A percentile compares a stretch with the other conserved stretches of the same genome.
phyloP scores from a whole-genome alignment of 2,797 vertebrate species.

The Ctenopoma kingsleyae region DNA sequence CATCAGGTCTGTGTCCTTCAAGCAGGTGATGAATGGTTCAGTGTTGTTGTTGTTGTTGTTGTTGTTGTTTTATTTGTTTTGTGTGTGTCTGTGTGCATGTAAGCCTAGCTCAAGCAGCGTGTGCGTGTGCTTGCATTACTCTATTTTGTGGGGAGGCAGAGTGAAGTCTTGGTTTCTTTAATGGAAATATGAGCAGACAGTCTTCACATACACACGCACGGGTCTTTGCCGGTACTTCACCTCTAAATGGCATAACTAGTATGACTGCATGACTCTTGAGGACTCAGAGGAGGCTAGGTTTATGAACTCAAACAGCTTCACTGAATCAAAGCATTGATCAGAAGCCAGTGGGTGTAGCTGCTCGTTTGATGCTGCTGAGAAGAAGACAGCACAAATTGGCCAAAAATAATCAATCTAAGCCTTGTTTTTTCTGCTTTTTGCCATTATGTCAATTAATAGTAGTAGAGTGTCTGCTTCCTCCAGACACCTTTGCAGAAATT shows the following conservation, averaged over 20 bases:
- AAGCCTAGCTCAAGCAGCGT: conserved; percentile 3
- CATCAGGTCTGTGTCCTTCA: neutral
- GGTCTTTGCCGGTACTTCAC: neutral
- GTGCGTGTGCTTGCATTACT: too few species aligned
- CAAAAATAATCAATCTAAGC: conserved; percentile 1
- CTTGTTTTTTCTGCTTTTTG: conserved; percentile 1
- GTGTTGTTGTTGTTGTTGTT: conserved; percentile 3
- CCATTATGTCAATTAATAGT: neutral
- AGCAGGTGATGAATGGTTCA: neutral
- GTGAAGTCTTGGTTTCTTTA: too few species aligned
- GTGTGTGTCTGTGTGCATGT: neutral
- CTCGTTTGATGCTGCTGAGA: neutral
- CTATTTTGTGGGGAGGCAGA: too few species aligned
- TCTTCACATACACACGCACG: conserved; percentile 6
- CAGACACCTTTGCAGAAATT: neutral
- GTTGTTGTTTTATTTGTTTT: conserved; percentile 8
- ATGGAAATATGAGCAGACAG: too few species aligned
- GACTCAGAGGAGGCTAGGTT: conserved; percentile 16
- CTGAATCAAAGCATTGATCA: conserved; percentile 48
- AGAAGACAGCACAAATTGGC: conserved; percentile 9
- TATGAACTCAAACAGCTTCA: conserved; percentile 31
- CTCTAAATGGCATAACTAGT: conserved; percentile 8
- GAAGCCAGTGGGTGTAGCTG: conserved; percentile 5
- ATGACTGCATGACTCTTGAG: neutral
- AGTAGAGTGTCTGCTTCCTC: neutral